Base-by-base conservation (phyloP, 2,113 vertebrate species). In the Passer domesticus region DNA sequence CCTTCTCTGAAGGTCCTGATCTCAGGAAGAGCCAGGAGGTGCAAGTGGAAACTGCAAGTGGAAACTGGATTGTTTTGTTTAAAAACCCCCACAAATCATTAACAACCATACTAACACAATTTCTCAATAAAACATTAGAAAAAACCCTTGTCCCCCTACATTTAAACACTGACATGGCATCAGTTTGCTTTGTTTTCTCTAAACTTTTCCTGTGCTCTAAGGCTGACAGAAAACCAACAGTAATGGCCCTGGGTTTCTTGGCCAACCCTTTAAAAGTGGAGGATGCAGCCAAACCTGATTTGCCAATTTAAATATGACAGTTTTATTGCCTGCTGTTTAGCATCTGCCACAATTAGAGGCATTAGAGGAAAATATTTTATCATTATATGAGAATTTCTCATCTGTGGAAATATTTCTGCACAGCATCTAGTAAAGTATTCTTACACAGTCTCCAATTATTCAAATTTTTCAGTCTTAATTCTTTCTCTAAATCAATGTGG, bases 291-390 rank as follows among this genome's bases (percentile, higher is more conserved):
- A 89, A 92, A 74, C 6, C 56, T 55, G 55, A 89, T 96, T 74
- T 91, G 39, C 73, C 83, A 74, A 35, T 91, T 92, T 83, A 58
- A 81, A 70, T 60, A 27, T 70, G 80, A 89, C 80, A 84, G 43
- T 13, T 92, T 95, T 72, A 91, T 47, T 87, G 77, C 77, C 84
- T 94, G 62, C 81, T 95, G 87, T 84, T 94, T 55, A 92, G 84
- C 69, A 91, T 89, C 90, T 92, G 77, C 73, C 39, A 35, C 50
- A 84, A 91, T 92, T 92, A 91, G 50, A 11, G 4, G 72, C 31
- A 83, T 92, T 90, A 89, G 3, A 74, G 76, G 53, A 50, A 90
- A 92, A 95, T 86, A 94, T 90, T 86, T 95, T 89, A 89, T 63
- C 50, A 78, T 89, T 87, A 67, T 11, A 60, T 25, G 52, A 91